Evolutionary conservation across 2,888 invertebrate genomes (phyloP), one percentile per base, ranked within the genome.

Genomic region (Latrodectus hesperus): DNA sequence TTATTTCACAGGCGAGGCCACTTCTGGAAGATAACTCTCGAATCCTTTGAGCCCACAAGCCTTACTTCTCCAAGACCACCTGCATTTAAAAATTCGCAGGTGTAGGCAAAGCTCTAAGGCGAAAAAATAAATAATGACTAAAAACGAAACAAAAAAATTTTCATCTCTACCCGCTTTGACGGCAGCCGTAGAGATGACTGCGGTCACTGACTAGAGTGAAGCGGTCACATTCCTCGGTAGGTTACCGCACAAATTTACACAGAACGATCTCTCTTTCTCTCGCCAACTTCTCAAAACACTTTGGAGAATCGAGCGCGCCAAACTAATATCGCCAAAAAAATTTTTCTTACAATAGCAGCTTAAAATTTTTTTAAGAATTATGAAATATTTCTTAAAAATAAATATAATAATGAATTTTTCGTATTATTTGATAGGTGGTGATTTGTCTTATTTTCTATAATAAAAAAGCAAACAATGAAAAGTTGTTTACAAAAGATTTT

Each of bases 21-120:
- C 38, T 38, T 38, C 38, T 38, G 38, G 38, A 22, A 22, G 22
- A 26, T 17, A 1, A 17, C 67, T 67, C n/a, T 52, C 75, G 72
- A 77, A 84, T 84, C 84, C 84, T 84, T 84, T 84, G 65, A 65
- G 68, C 70, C 77, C 77, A n/a, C 10, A 64, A 16, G 60, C 67
- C 22, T 81, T 72, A 11, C n/a, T 14, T 9, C 17, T 49, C 17
- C 22, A 17, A 53, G 84, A 84, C 84, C 84, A 84, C 84, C 84
- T 84, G 84, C 77, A 84, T 84, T 60, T 65, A 52, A 76, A 77
- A 84, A 84, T 84, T 84, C 77, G 84, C 84, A 84, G 84, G 84
- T 84, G 84, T 77, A 77, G 84, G 73, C 84, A 84, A 74, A 77
- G 84, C 84, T 84, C 77, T 71, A 71, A 84, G 84, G 84, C 77